phyloP scores from a whole-genome alignment of 2,113 vertebrate species.

The Zapus hudsonius region DNA sequence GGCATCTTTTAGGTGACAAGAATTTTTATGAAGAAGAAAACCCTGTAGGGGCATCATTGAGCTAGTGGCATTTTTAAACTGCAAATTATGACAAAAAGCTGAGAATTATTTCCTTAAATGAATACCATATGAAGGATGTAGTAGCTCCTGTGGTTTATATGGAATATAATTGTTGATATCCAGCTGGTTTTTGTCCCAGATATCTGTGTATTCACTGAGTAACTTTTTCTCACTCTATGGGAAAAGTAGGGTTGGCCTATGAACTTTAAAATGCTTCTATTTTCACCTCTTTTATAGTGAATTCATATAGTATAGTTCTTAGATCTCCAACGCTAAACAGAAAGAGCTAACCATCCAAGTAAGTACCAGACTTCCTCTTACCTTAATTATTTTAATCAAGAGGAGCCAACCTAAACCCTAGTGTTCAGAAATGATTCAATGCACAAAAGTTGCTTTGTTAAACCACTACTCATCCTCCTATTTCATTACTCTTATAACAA shows the following conservation, averaged over 20 bases:
- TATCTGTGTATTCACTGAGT: not conserved
- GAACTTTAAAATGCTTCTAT: not conserved
- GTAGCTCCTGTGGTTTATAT: not conserved
- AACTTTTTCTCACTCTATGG: not conserved
- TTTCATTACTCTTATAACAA: not conserved
- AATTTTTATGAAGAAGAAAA: conserved; percentile 40
- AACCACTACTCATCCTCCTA: not conserved
- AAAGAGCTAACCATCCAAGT: conserved; percentile 7
- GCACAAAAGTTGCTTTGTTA: not conserved
- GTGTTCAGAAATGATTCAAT: not conserved
- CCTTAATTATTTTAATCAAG: not conserved
- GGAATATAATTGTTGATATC: not conserved
- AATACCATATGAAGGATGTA: not conserved
- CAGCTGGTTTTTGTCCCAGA: not conserved
- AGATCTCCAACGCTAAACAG: not conserved
- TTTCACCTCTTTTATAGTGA: not conserved
- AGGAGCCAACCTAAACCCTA: not conserved
- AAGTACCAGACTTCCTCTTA: not conserved
- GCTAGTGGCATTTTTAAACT: conserved; percentile 53
- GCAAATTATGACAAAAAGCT: conserved; percentile 24
- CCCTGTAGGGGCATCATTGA: not conserved
- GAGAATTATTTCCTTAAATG: conserved; percentile 56
- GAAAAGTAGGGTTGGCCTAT: not conserved
- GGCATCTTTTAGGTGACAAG: not conserved
- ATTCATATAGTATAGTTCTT: not conserved